Conservation (phyloP, 2,888 invertebrate genomes). For the Phytoseiulus persimilis region DNA sequence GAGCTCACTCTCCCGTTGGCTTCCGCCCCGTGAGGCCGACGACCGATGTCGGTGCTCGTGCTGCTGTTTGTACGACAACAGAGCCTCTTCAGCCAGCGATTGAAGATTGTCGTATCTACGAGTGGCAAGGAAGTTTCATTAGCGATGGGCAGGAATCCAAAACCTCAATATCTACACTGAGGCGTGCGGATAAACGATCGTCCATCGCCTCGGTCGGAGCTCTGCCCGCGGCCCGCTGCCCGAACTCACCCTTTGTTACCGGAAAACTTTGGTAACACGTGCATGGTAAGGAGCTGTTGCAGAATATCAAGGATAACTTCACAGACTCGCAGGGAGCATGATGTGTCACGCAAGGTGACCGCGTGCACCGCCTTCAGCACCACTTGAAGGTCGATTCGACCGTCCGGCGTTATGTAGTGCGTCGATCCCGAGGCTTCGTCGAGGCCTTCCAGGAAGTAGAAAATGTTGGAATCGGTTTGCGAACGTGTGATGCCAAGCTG, state of each 20-base stretch:
- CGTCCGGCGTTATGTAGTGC: slow-evolving; percentile 86
- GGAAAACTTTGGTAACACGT: slow-evolving; percentile 54
- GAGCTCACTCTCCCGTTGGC: slow-evolving; percentile 45
- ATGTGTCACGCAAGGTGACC: slow-evolving; percentile 72
- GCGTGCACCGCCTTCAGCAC: slow-evolving; percentile 77
- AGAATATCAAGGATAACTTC: slow-evolving; percentile 85
- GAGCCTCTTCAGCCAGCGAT: slow-evolving; percentile 41
- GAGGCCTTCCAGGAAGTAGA: slow-evolving; percentile 63
- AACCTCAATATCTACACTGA: too few relatives aligned
- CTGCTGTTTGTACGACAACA: slow-evolving; percentile 38
- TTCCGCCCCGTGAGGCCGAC: slow-evolving; percentile 36
- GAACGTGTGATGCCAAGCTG: slow-evolving; percentile 70
- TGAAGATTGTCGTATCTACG: slow-evolving; percentile 41
- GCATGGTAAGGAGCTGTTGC: slow-evolving; percentile 81
- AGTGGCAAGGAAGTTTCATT: slow-evolving; percentile 41
- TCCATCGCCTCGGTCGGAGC: too few relatives aligned
- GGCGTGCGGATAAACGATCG: too few relatives aligned
- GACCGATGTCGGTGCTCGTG: slow-evolving; percentile 40
- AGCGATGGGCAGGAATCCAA: too few relatives aligned
- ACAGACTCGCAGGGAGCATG: slow-evolving; percentile 74
- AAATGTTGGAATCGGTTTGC: slow-evolving; percentile 80
- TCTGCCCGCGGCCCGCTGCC: too few relatives aligned
- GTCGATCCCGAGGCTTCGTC: slow-evolving; percentile 79
- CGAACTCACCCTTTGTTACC: neutral
- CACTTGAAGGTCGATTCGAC: slow-evolving; percentile 82